A percentile compares a stretch with the other conserved stretches of the same genome.
These are phyloP conservation scores for Oophaga pumilio DNA, from an alignment of 2,113 vertebrate species.

Conservation along the genomic window DNA sequence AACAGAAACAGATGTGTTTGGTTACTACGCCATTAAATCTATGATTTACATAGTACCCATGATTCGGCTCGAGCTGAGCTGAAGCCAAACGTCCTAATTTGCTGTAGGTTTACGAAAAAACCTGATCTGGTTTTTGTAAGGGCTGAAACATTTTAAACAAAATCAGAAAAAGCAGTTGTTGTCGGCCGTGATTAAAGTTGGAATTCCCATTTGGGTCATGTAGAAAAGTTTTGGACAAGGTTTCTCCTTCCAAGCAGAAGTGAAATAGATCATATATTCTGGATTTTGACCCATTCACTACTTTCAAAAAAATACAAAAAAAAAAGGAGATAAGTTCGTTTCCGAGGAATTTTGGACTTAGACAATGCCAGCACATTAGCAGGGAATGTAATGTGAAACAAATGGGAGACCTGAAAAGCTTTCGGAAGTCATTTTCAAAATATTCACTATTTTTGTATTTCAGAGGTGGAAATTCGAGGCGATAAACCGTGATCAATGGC, in stretches of 20 bases:
- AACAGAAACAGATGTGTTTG: slow-evolving; percentile 94
- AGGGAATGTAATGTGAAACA: slow-evolving; percentile 68
- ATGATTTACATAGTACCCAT: slow-evolving; percentile 91
- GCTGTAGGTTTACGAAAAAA: slow-evolving; percentile 87
- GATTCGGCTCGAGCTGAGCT: slow-evolving; percentile 87
- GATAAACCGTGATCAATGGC: slow-evolving; percentile 42
- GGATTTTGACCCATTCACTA: slow-evolving; percentile 73
- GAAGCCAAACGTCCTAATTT: slow-evolving; percentile 93
- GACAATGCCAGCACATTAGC: slow-evolving; percentile 69
- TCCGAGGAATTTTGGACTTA: slow-evolving; percentile 68
- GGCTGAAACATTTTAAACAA: slow-evolving; percentile 88
- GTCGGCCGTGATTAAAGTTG: slow-evolving; percentile 83
- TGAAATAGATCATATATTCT: slow-evolving; percentile 73
- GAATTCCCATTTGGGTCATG: slow-evolving; percentile 79
- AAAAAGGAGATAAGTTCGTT: slow-evolving; percentile 71
- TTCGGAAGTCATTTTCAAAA: neutral
- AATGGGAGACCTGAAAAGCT: neutral
- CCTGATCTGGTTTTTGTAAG: slow-evolving; percentile 90
- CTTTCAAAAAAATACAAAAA: slow-evolving; percentile 74
- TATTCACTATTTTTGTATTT: slow-evolving; percentile 18
- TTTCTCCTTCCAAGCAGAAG: slow-evolving; percentile 75
- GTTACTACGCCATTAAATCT: slow-evolving; percentile 90
- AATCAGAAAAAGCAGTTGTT: slow-evolving; percentile 78
- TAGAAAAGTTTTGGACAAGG: slow-evolving; percentile 74
- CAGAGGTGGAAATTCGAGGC: slow-evolving; percentile 8